Evolutionary conservation across 2,113 vertebrate genomes (phyloP).

Genomic region (Nettapus auritus): DNA sequence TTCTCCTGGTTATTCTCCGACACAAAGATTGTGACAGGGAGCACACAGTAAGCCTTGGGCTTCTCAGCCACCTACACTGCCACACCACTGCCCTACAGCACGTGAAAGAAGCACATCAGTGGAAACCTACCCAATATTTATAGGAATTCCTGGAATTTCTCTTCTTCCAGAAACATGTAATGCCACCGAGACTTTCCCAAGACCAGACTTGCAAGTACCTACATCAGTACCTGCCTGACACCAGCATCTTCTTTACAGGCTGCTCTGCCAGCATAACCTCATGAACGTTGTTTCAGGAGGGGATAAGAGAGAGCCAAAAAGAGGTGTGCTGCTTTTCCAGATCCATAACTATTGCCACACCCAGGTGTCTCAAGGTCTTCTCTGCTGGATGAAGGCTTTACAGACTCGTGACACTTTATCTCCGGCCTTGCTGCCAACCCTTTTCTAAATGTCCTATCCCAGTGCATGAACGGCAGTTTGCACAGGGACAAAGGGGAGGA

Average conservation of each 20-base stretch:
- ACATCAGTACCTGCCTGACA: neutral
- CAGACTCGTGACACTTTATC: neutral
- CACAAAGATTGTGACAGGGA: neutral
- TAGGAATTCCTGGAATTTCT: neutral
- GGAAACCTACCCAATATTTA: neutral
- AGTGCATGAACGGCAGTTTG: neutral
- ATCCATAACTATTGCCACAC: neutral
- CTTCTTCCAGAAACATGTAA: neutral
- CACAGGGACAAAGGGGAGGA: neutral
- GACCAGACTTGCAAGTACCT: neutral
- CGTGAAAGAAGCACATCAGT: rapidly evolving
- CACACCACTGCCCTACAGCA: neutral
- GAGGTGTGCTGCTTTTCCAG: neutral
- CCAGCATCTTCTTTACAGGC: neutral
- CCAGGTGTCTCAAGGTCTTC: neutral
- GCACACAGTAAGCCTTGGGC: neutral
- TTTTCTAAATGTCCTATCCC: neutral
- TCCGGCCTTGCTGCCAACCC: neutral
- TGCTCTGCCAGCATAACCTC: neutral
- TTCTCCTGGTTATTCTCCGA: neutral
- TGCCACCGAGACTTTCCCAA: neutral
- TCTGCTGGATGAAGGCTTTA: neutral
- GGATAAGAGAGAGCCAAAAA: neutral
- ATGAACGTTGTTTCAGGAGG: neutral
- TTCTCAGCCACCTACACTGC: neutral